Percentiles rank a stretch among this genome's conserved stretches.
phyloP scores from a whole-genome alignment of 2,888 invertebrate genomes.

The Shargacucullia verbasci region DNA sequence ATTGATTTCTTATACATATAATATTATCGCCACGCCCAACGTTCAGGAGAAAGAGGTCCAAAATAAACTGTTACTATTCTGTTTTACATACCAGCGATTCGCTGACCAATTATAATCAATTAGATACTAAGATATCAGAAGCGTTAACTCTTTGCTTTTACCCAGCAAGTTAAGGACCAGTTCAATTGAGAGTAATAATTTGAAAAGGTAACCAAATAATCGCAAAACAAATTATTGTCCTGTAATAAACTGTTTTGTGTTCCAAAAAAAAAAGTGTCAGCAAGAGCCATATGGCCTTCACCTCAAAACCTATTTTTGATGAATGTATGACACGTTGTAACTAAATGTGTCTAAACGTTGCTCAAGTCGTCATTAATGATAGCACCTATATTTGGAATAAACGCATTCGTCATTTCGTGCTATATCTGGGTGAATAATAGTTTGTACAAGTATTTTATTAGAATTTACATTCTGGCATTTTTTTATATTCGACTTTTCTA shows the following conservation, averaged over 20 bases:
- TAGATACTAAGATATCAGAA: neutral
- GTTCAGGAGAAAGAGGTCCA: slow-evolving; percentile 28
- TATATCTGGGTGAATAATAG: slow-evolving; percentile 53
- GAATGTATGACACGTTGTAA: slow-evolving; percentile 72
- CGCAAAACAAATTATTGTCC: slow-evolving; percentile 26
- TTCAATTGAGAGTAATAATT: slow-evolving; percentile 5
- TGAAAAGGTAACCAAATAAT: slow-evolving; percentile 9
- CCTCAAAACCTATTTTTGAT: slow-evolving; percentile 78
- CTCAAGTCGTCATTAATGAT: slow-evolving; percentile 66
- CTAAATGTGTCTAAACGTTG: slow-evolving; percentile 71
- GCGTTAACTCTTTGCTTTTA: neutral
- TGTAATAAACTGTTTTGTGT: slow-evolving; percentile 34
- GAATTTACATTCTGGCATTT: slow-evolving; percentile 7
- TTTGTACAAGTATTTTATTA: slow-evolving; percentile 12
- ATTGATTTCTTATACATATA: slow-evolving; percentile 27
- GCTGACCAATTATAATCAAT: too few species aligned
- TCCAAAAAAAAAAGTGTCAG: slow-evolving; percentile 45
- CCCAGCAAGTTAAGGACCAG: too few species aligned
- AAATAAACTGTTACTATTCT: slow-evolving; percentile 20
- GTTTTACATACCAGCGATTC: too few species aligned
- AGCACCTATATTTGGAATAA: slow-evolving; percentile 53
- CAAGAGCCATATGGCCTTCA: slow-evolving; percentile 69
- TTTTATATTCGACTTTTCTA: neutral
- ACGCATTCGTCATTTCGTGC: slow-evolving; percentile 55
- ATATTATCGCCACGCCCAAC: slow-evolving; percentile 34